These are phyloP conservation scores for Mythimna lalbum DNA, from an alignment of 2,888 invertebrate genomes.

Conservation along the genomic window DNA sequence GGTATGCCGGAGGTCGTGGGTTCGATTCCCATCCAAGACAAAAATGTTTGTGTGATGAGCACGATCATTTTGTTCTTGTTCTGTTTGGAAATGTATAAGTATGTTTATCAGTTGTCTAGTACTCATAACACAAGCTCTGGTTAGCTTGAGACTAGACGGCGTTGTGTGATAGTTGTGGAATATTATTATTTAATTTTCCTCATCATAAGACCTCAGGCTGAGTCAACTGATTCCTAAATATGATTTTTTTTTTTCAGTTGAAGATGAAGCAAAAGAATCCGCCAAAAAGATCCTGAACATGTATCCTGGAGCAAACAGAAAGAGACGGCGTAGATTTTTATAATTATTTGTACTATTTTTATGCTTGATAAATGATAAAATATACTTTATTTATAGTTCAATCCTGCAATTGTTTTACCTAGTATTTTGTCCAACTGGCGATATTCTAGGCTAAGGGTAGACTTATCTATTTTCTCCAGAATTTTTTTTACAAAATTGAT, in stretches of 20 bases:
- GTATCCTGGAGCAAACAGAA: slow-evolving; percentile 76
- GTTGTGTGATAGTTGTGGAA: too few species aligned
- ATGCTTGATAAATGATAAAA: background rate
- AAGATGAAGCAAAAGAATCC: slow-evolving; percentile 71
- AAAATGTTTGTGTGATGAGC: too few species aligned
- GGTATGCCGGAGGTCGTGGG: too few species aligned
- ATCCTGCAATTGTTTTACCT: background rate
- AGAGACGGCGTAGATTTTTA: slow-evolving; percentile 50
- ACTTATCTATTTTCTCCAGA: background rate
- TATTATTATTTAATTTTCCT: too few species aligned
- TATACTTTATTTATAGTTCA: background rate
- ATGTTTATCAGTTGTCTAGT: too few species aligned
- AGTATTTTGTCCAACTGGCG: background rate
- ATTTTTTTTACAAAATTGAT: too few species aligned
- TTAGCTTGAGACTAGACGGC: too few species aligned
- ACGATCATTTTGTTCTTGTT: too few species aligned
- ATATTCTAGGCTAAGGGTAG: background rate
- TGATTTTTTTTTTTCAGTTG: slow-evolving; percentile 67
- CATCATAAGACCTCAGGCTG: too few species aligned
- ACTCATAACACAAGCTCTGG: too few species aligned
- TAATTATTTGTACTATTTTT: slow-evolving; percentile 18
- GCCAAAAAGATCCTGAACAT: slow-evolving; percentile 69
- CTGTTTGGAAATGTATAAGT: too few species aligned
- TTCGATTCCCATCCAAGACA: too few species aligned
- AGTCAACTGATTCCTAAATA: background rate